Base-by-base conservation (phyloP, 2,797 vertebrate genomes). In the Eulemur coronatus region DNA sequence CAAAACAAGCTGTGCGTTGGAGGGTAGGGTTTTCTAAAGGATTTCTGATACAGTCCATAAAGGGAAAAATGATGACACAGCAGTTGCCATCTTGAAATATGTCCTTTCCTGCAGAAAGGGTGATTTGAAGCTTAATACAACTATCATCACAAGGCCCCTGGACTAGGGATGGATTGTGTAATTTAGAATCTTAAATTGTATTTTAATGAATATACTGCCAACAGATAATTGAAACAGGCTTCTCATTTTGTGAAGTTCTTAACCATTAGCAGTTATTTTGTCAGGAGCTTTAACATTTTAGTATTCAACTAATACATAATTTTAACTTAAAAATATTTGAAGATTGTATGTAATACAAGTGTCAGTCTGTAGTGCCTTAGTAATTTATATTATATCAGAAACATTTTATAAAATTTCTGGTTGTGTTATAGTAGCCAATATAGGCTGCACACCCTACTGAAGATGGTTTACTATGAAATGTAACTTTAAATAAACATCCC, bases 401-500 rank as follows among this genome's bases (percentile, higher is more conserved):
- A 82, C 35, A 55, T 80, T 70, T 90, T 81, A 46, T 41, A 43
- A 41, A 63, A 50, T 52, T 80, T 82, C 59, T 76, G 76, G 46
- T 33, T 57, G 61, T 73, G 24, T 80, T 10, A 2, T 69, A 43
- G 43, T 59, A 57, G 65, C 85, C 89, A 55, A 2, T n/a, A 4
- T 18, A 78, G 94, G 55, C 75, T 52, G 11, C 28, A 28, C 38
- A 30, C 46, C 78, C 59, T 78, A 87, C 43, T 17, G 33, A 80
- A 92, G 50, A 38, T 28, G 76, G 69, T 67, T 89, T 46, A 67
- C 69, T 86, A 84, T 80, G 65, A 97, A 94, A 69, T 89, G 69
- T 80, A 59, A 78, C 81, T 78, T 92, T 84, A 93, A 94, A 93
- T 95, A 97, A 97, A 96, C 65, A 46, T 86, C 78, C 82, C 70